These are phyloP conservation scores for Patiria pectinifera DNA, from an alignment of 53 echinoderm and acorn worm species.

Conservation along the genomic window DNA sequence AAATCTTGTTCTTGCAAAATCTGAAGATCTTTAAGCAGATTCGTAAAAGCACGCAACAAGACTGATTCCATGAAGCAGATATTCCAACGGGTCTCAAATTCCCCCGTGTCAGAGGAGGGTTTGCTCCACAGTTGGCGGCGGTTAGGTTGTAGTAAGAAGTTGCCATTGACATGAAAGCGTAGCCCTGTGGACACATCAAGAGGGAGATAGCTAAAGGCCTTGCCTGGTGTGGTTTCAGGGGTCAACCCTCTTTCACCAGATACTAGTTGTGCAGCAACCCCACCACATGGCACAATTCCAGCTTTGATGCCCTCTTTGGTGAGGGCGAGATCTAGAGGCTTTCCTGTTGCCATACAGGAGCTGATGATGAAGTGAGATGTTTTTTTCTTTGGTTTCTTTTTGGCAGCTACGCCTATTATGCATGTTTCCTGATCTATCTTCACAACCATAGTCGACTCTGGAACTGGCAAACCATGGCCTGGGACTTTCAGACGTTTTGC, in stretches of 20 bases:
- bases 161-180: slow-evolving; percentile 87
- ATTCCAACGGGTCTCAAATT: too few species aligned
- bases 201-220: slow-evolving; percentile 79
- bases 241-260: slow-evolving; percentile 17
- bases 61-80: too few species aligned
- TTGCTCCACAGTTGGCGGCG: slow-evolving; percentile 72
- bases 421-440: slow-evolving; percentile 5
- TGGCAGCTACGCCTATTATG: background rate
- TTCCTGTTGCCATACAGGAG: slow-evolving; percentile 54
- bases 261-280: slow-evolving; percentile 32
- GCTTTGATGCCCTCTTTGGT: slow-evolving; percentile 35
- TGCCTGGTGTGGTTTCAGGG: slow-evolving; percentile 16
- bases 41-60: too few species aligned
- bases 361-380: slow-evolving; percentile 38
- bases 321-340: slow-evolving; percentile 20
- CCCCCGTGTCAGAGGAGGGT: too few species aligned
- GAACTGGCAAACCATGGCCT: background rate
- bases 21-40: background rate
- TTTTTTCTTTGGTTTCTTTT: slow-evolving; percentile 4
- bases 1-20: slow-evolving; percentile 18
- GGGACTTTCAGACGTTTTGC: background rate
- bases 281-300: slow-evolving; percentile 70
- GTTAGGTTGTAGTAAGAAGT: slow-evolving; percentile 69
- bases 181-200: slow-evolving; percentile 71
- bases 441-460: slow-evolving; percentile 56